A percentile compares a stretch with the other conserved stretches of the same genome.
These are phyloP conservation scores for Caloenas nicobarica DNA, from an alignment of 2,113 vertebrate species.

Conservation along the genomic window DNA sequence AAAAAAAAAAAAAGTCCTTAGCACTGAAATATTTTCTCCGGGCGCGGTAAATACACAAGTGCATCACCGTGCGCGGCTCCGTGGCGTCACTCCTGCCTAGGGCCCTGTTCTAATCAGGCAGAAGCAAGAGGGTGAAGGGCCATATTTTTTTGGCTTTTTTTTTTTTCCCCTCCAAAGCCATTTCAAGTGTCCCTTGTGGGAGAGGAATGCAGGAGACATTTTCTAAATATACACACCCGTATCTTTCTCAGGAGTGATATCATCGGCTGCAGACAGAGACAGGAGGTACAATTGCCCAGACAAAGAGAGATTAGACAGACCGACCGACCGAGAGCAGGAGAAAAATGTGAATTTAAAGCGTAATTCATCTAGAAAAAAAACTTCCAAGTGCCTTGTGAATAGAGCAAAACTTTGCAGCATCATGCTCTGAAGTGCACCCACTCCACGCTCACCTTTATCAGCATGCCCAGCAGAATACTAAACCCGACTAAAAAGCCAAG, in stretches of 20 bases:
- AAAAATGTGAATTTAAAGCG: conserved; percentile 1
- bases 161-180: conserved; percentile 21
- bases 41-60: conserved; percentile 46
- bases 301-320: conserved; percentile 56
- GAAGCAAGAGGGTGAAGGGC: conserved; percentile 24
- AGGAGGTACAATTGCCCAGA: conserved; percentile 18
- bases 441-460: background rate
- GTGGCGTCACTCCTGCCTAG: background rate
- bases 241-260: conserved; percentile 12
- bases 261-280: conserved; percentile 34
- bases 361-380: conserved; percentile 21
- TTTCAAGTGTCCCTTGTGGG: conserved; percentile 53
- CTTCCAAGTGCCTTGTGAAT: background rate
- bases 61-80: background rate
- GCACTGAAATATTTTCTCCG: background rate
- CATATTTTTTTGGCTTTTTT: conserved; percentile 25
- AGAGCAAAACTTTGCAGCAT: conserved; percentile 25
- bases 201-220: conserved; percentile 3
- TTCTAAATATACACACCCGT: conserved; percentile 20
- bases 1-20: background rate
- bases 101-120: conserved; percentile 58
- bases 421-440: background rate
- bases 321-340: conserved; percentile 4
- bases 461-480: accelerated
- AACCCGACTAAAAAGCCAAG: background rate